Base-by-base conservation (phyloP, 37 sponge, comb jelly and placozoan species). In the Agelas oroides region DNA sequence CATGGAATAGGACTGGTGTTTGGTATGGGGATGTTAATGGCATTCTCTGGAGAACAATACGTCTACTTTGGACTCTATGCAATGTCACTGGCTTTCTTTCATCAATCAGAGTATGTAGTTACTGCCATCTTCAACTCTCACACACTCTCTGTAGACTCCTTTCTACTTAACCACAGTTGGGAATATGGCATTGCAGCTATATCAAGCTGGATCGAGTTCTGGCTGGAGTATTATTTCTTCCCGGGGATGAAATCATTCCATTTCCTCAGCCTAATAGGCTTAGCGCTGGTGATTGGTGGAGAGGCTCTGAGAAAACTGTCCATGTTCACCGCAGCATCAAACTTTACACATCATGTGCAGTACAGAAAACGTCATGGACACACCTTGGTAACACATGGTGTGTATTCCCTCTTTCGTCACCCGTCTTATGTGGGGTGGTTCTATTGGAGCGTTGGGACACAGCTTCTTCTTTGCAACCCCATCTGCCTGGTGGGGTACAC, bases 341-440 rank as follows among this genome's bases (percentile, higher is more conserved):
- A 96, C 82, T 98, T 98, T 83, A 94, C 95, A 16, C 99, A 98
- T 63, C 54, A 75, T 0, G 89, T 98, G 0, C 82, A 85, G 58
- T 76, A 77, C 27, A 16, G 65, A 18, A 96, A 96, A 70, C 73
- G 88, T 18, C 37, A 25, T 21, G 36, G 67, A 33, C 99, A 98
- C 75, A 18, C 77, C 62, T 77, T 98, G 18, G 95, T 98, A 5
- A 94, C 91, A 0, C 24, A 27, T 24, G 99, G 96, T 25, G 83
- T 98, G 75, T 98, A 98, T 76, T 27, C 77, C 24, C 21, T 81
- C 56, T 94, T 89, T 39, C 75, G 99, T 20, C 99, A 98, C 64
- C 99, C 99, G 8, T 89, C 97, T 24, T 98, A 98, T 71, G 89
- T 94, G 20, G 99, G 99, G 14, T 98, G 96, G 95, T 92, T 96